phyloP scores from a whole-genome alignment of 1,140 invertebrate genomes.

The Parapsyche elsis region DNA sequence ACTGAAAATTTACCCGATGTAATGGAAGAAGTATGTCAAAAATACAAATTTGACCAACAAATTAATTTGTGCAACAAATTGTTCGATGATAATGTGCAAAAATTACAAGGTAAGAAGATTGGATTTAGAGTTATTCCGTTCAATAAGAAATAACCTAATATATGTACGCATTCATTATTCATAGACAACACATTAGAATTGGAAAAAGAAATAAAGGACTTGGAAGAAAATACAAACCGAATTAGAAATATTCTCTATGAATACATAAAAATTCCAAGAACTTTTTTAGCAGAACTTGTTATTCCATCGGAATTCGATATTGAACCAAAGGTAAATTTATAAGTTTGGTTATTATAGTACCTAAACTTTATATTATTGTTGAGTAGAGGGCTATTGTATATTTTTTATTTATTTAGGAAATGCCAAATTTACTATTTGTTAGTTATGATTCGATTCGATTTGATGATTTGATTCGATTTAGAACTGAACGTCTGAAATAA shows the following conservation, averaged over 20 bases:
- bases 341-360: too few relatives aligned
- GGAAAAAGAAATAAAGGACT: neutral
- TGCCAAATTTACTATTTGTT: too few relatives aligned
- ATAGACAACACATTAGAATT: constrained; percentile 9
- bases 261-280: neutral
- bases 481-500: neutral
- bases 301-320: constrained; percentile 36
- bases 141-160: too few relatives aligned
- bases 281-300: neutral
- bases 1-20: constrained; percentile 63
- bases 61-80: constrained; percentile 28
- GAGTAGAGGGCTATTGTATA: neutral
- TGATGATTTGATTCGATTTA: too few relatives aligned
- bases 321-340: neutral
- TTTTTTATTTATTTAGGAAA: too few relatives aligned
- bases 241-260: constrained; percentile 24
- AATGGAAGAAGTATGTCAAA: constrained; percentile 63
- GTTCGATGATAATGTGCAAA: constrained; percentile 9
- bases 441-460: too few relatives aligned
- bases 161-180: constrained; percentile 19
- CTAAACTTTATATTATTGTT: too few relatives aligned
- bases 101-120: neutral
- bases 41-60: constrained; percentile 64
- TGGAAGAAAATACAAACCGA: neutral
- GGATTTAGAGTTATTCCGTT: constrained; percentile 9